A percentile compares a stretch with the other conserved stretches of the same genome.
Conservation (phyloP, 2,797 vertebrate genomes). For the Decapterus maruadsi region DNA sequence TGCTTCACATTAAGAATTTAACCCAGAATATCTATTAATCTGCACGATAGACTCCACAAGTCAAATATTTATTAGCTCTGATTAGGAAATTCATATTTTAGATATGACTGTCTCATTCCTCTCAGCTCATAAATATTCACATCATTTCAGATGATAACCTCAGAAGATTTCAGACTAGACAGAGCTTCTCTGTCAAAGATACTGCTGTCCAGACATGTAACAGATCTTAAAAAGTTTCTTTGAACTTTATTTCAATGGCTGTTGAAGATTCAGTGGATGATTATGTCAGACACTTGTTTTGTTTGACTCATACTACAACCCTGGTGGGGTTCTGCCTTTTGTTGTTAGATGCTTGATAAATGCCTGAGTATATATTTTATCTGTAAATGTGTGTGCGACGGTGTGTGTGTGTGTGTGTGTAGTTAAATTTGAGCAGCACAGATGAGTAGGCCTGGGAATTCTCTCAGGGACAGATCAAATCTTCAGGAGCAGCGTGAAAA, state of each 20-base stretch:
- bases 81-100: constrained; percentile 90
- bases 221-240: constrained; percentile 75
- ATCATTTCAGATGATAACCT: constrained; percentile 79
- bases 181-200: constrained; percentile 74
- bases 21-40: constrained; percentile 86
- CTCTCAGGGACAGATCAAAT: constrained; percentile 54
- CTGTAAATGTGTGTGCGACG: neutral
- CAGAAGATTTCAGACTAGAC: constrained; percentile 75
- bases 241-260: constrained; percentile 55
- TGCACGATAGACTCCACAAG: constrained; percentile 82
- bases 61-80: constrained; percentile 90
- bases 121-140: constrained; percentile 85
- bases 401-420: neutral
- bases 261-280: constrained; percentile 22
- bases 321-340: constrained; percentile 17
- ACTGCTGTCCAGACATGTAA: constrained; percentile 61
- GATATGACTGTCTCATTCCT: constrained; percentile 84
- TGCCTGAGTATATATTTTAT: constrained; percentile 5
- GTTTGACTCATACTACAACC: constrained; percentile 28
- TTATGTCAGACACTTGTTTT: constrained; percentile 48
- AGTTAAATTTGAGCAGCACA: constrained; percentile 12
- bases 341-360: constrained; percentile 22
- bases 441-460: constrained; percentile 63
- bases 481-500: constrained; percentile 56
- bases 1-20: constrained; percentile 87